Base-by-base conservation (phyloP, 2,113 vertebrate genomes). In the Passer montanus region DNA sequence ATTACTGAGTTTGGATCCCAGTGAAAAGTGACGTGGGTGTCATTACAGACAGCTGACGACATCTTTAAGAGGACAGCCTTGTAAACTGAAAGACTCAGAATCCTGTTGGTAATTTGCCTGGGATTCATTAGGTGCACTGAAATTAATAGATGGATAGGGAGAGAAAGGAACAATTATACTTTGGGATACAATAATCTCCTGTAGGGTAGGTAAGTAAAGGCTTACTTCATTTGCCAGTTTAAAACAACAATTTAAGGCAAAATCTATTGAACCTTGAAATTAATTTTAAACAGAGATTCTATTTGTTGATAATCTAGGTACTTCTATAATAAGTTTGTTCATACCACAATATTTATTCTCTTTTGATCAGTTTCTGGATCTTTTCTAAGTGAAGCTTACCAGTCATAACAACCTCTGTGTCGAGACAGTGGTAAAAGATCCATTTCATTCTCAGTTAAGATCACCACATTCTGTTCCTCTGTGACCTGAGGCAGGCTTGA, bases 371-470 rank as follows among this genome's bases (percentile, higher is more conserved):
- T 37, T 95, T 56, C 56, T 90, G 88, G 60, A 94, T 87, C 76
- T 95, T 84, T 82, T 84, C 66, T 92, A 89, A 89, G 76, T 68
- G 69, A 91, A 68, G 53, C 26, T 81, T 50, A 77, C 72, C 88
- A 95, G 94, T 90, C 94, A 95, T 78, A 96, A 96, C 92, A 96
- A 90, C 30, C 60, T 53, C 26, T 44, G 7, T 84, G 90, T 93
- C 73, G 53, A 96, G 94, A 96, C 95, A 94, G 94, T 73, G 90
- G 93, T 95, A 96, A 93, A 90, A 95, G 79, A 86, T 95, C 85
- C 80, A 84, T 87, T 96, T 96, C 95, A 94, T 60, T 60, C 88
- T 90, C 92, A 82, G 80, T 95, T 96, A 96, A 96, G 88, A 96
- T 96, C 94, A 96, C 72, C 69, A 90, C 94, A 87, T 84, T 97